These are phyloP conservation scores for Drosophila demipolita DNA, from an alignment of 2,888 invertebrate species.

Conservation along the genomic window DNA sequence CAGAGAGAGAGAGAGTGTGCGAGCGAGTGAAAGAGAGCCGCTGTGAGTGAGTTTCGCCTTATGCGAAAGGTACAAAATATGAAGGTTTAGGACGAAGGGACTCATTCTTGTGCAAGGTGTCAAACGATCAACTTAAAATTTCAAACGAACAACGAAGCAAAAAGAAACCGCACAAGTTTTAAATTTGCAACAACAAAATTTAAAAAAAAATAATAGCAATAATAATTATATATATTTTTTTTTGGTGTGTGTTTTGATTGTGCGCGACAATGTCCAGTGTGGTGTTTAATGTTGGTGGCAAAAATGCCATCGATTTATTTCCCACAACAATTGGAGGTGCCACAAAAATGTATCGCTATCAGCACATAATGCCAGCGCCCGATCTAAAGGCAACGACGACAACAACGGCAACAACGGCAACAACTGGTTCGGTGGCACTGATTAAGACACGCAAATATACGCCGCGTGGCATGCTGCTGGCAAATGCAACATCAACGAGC, in stretches of 20 bases:
- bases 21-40: slow-evolving; percentile 18
- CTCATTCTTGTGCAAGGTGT: slow-evolving; percentile 87
- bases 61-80: slow-evolving; percentile 84
- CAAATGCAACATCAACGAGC: slow-evolving; percentile 15
- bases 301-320: slow-evolving; percentile 54
- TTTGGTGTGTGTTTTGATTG: slow-evolving; percentile 32
- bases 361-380: slow-evolving; percentile 77
- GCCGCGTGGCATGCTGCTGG: slow-evolving; percentile 86
- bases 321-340: slow-evolving; percentile 62
- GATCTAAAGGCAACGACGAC: slow-evolving; percentile 28
- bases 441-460: slow-evolving; percentile 89
- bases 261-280: slow-evolving; percentile 58
- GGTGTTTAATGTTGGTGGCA: slow-evolving; percentile 56
- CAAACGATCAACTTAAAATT: slow-evolving; percentile 83
- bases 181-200: not conserved
- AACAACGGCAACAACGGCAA: slow-evolving; percentile 45
- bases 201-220: not conserved
- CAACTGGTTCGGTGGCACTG: slow-evolving; percentile 81
- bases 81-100: slow-evolving; percentile 86
- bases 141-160: slow-evolving; percentile 10
- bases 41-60: slow-evolving; percentile 17
- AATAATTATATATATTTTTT: slow-evolving; percentile 20
- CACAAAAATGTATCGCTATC: slow-evolving; percentile 78
- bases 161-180: slow-evolving; percentile 27
- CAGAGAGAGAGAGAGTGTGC: slow-evolving; percentile 5